Base-by-base conservation (phyloP, 2,888 invertebrate species). In the Dioctria rufipes region DNA sequence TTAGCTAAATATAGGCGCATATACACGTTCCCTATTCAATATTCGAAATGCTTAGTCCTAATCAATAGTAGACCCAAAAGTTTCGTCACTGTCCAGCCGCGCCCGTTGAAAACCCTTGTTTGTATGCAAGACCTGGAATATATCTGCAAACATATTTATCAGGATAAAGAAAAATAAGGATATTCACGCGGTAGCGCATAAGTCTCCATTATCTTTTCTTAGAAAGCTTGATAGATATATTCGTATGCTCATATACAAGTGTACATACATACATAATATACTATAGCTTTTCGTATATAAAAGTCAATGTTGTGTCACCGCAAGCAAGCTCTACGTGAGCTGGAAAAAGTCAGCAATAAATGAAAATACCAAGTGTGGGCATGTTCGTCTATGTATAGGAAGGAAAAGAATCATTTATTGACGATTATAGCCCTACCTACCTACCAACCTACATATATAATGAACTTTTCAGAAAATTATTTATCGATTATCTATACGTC, bases 351-450 rank as follows among this genome's bases (percentile, higher is more conserved):
- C 58, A 46, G 5, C 46, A 46, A 5, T 58, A 11, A 58, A 58
- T 58, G 58, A 58, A 2, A 5, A 6, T 46, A 6, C 46, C 58
- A 5, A 8, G 58, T 58, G n/a, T 51, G 51, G 1, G 58, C 25
- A 11, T 58, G 58, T 58, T 25, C 25, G 25, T 25, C 2, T 25
- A 25, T 25, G 25, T 25, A 2, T 25, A 25, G 25, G 25, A 1
- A 25, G 25, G 5, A 58, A 13, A 2, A 11, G 58, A 11, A 58
- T 58, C 8, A 13, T 25, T 58, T 58, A 58, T 58, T n/a, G 58
- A 58, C 58, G 25, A 58, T 58, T 58, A 58, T 58, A 13, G 58
- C 58, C 58, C 58, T 58, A 58, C 58, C 58, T 58, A 58, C 58
- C 5, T 25, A 13, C 46, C 4, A 58, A 58, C 25, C 25, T 25